Evolutionary conservation across 2,113 vertebrate species (phyloP), one percentile per base, ranked within the genome.

Genomic region (Xerus inauris): DNA sequence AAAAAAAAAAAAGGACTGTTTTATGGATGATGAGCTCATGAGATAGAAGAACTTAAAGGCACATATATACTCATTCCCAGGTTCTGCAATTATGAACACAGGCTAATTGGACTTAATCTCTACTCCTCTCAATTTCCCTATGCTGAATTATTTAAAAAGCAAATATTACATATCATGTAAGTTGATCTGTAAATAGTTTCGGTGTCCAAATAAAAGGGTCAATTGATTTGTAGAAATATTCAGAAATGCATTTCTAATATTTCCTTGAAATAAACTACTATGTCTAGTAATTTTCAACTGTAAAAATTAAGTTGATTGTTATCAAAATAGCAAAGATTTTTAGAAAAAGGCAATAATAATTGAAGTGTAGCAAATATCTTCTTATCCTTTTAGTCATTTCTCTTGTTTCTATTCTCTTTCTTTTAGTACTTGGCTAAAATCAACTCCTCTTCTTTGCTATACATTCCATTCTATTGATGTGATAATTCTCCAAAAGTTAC

Each of bases 381-480:
- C 62, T 54, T 91, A 35, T 42, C 5, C 3, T 89, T 80, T 80
- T 69, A 57, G 11, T 75, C 4, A 45, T 6, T 83, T 75, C 38
- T 57, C 32, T 19, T 83, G 5, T 47, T 79, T 93, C 35, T 80
- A 38, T 40, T 69, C 28, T 51, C 12, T 20, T 67, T 75, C 77
- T 93, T 40, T 57, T 13, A 67, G 42, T 35, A 5, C 10, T 92
- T 92, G 51, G 45, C 62, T 96, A 40, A 76, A 42, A 80, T 91
- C 11, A 47, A 75, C 9, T 89, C 8, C 30, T 82, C n/a, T 91
- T 62, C 38, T 62, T 32, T 81, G 45, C 62, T 94, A 1, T 64
- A 10, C 79, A 79, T 92, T 94, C 90, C 85, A 59, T 92, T 67
- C 51, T 57, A 51, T 65, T 91, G 51, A 96, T 40, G n/a, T 83